Evolutionary conservation across 1,140 invertebrate genomes (phyloP), one percentile per base, ranked within the genome.

Genomic region (Tenebrio molitor): DNA sequence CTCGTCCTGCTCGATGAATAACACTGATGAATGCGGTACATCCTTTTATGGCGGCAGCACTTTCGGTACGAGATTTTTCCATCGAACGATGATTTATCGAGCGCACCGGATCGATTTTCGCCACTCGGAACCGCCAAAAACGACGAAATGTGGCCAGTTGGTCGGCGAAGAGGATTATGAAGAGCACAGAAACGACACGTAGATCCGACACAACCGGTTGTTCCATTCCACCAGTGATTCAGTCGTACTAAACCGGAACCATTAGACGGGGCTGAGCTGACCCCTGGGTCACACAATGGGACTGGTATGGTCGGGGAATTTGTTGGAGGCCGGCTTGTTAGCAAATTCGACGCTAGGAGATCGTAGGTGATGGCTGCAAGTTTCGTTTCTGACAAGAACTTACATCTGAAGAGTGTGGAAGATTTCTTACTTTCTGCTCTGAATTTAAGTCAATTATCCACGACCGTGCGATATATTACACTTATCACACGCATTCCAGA

Each of bases 201-300:
- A 33, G 17, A 33, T 2, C 53, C 62, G 14, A 29, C 33, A 4
- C 25, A 12, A 39, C 36, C 36, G 36, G 36, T 39, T 39, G 36
- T n/a, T 39, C 12, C 34, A 16, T n/a, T 17, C 33, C 17, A 66
- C 64, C 39, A 66, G 64, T 42, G 64, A 23, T 66, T 41, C 64
- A 66, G 36, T 29, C 36, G 3, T 8, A 29, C 25, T 42, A 75
- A 77, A 77, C 75, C 75, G 75, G 75, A 77, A 77, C 75, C 68
- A 77, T 77, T 77, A 77, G 70, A 29, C 23, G 36, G 58, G 71
- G 66, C 66, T 58, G 36, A n/a, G 21, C 53, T 76, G 75, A 76
- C 75, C 75, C 34, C 19, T 5, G 42, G 72, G 75, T 66, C 34
- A 29, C 25, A 66, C 21, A 42, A 42, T 66, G 64, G 36, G 64